Base-by-base conservation (phyloP, 2,888 invertebrate species). In the Tenthredo amoena region DNA sequence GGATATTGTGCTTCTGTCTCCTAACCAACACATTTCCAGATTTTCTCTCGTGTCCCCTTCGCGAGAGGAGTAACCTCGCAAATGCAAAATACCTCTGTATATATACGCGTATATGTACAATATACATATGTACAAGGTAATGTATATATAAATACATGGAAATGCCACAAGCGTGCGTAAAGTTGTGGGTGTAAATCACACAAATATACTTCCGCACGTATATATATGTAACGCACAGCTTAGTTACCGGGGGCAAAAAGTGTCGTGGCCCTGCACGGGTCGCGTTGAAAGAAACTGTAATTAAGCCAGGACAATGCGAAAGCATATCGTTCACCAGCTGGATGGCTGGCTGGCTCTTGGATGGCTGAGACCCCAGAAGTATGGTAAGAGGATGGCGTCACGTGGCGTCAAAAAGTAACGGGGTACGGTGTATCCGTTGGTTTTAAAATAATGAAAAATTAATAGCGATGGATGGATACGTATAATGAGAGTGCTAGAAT, bases 391-490 rank as follows among this genome's bases (percentile, higher is more conserved):
- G 83, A 34, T 31, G 68, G 43, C 83, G 68, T 83, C 83, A 71
- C 83, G 71, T 43, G 83, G 83, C 83, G 83, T 83, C 83, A 83
- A 83, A 83, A 83, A 83, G 83, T 83, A 83, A 83, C 83, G 83
- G 83, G 83, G 68, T 81, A 83, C 34, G 68, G 50, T 50, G 34
- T 83, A 83, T 83, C 47, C 71, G 83, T 71, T 47, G 83, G 88
- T 89, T 90, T 89, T 89, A 89, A 89, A 89, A 88, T 89, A 89
- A 90, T 90, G 89, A 91, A 91, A 91, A 91, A 91, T 91, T 91
- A 91, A 91, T 91, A 91, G 89, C 88, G 89, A 88, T 89, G 89
- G 88, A 90, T 90, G 89, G 87, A 86, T 87, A 88, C 86, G 88
- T 88, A 88, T 91, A 90, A 92, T 91, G 91, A 92, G 90, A 92